Evolutionary conservation across 2,888 invertebrate species (phyloP), one percentile per base, ranked within the genome.

Genomic region (Papilio protenor): DNA sequence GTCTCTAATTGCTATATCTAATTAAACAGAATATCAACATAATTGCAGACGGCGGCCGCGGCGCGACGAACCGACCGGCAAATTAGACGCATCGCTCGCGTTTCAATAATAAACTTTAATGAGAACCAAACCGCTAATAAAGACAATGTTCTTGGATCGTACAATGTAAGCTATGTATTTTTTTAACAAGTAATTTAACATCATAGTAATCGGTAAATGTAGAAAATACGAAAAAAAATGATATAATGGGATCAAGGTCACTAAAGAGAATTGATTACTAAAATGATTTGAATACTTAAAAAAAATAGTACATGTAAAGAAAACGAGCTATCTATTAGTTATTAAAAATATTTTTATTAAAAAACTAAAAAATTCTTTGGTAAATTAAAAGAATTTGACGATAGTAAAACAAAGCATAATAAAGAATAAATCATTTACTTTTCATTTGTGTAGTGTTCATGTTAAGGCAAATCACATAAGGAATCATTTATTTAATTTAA

Each of bases 11-110:
- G 87, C 86, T 83, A 87, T 87, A 86, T 87, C 88, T 91, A 91
- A 91, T 91, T 90, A 91, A 89, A 89, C 85, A 84, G 85, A 87
- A 89, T 89, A 90, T 86, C 85, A 87, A 87, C 87, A 90, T 90
- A 87, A 84, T 83, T 82, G 82, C 82, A 82, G 80, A 81, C 79
- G 77, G 40, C 40, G 40, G 40, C 40, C 40, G 40, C 40, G 40
- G 76, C 80, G 66, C 73, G 69, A 77, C 75, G 72, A 78, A 69
- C 78, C 80, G 82, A 79, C 78, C 79, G 75, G 80, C 81, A 82
- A 83, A 81, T 83, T 81, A 83, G 79, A 83, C 80, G 81, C 81
- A 82, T 80, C 79, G 78, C 78, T 78, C 77, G 75, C 47, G 47
- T 73, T 73, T 69, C 55, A 73, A 77, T 77, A 55, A 69, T 69